Conservation (phyloP, 2,888 invertebrate genomes). For the Oligia fasciuncula region DNA sequence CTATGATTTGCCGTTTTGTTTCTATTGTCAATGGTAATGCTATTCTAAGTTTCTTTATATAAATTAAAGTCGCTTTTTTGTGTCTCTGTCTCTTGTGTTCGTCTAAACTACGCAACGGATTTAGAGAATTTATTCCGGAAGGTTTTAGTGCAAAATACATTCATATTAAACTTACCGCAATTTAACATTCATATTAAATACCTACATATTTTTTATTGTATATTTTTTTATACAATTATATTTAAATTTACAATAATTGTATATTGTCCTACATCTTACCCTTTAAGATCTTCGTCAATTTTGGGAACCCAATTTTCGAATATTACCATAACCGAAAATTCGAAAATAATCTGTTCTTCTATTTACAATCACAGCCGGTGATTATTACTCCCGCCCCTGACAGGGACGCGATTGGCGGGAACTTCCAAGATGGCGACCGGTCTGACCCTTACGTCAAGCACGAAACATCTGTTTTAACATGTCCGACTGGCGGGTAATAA, state of each 20-base stretch:
- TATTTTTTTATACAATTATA: too few relatives aligned
- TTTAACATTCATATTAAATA: too few relatives aligned
- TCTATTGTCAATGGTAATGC: neutral
- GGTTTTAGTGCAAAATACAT: neutral
- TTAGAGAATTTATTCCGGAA: neutral
- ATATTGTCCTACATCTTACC: neutral
- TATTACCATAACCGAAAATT: constrained; percentile 8
- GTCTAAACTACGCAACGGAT: neutral
- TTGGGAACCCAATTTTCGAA: neutral
- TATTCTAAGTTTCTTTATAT: too few relatives aligned
- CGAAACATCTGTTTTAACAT: constrained; percentile 89
- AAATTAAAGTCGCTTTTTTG: neutral
- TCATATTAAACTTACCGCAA: neutral
- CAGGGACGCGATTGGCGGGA: constrained; percentile 86
- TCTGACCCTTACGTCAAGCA: constrained; percentile 88
- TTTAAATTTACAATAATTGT: neutral
- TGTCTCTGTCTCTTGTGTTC: neutral
- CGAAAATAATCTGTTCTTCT: constrained; percentile 50
- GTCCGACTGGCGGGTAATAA: constrained; percentile 86
- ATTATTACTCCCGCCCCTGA: constrained; percentile 85
- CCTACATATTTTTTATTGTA: too few relatives aligned
- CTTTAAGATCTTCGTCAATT: neutral
- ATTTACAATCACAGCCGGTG: constrained; percentile 72
- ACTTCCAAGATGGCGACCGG: constrained; percentile 87
- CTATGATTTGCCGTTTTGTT: neutral